Evolutionary conservation across 1,140 invertebrate species (phyloP), one percentile per base, ranked within the genome.

Genomic region (Hylaeus volcanicus): DNA sequence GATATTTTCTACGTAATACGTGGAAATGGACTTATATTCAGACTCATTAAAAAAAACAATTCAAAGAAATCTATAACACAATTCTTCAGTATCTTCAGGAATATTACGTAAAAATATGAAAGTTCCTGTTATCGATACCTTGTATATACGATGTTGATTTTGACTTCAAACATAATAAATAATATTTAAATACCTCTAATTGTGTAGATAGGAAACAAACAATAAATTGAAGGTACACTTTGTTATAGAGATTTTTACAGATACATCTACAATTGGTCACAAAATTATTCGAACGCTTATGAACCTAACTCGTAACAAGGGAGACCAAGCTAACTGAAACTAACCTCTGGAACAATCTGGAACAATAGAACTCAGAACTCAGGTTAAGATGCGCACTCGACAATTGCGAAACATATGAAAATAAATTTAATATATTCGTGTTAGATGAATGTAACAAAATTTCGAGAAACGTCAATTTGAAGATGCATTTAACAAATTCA

Each of bases 111-210:
- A 56, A 64, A 56, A 56, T 37, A 11, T 15, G 41, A 72, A 15
- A 73, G 37, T n/a, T 39, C 48, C 5, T 26, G 5, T 48, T 64
- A 8, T 76, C 68, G 56, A 70, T 39, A 15, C 39, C 68, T 58
- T 76, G 64, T 73, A 74, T 43, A 74, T 73, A 79, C 43, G 60
- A 55, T 9, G 53, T 77, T 39, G 26, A 61, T n/a, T 45, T 55
- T 12, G 12, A 26, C 5, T 12, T n/a, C 26, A 43, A n/a, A 15
- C 4, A 68, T 39, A 68, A 64, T 39, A 63, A 74, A 39, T 53
- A 53, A 64, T 51, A 53, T 64, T 64, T 41, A 68, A 68, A 56
- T 68, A 58, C 37, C n/a, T 5, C 45, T 37, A 37, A 12, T 12
- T 9, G n/a, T 37, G 45, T 51, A 51, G 51, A 37, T n/a, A 51